These are phyloP conservation scores for Enchytraeus crypticus DNA, from an alignment of 2,888 invertebrate genomes.

Conservation along the genomic window DNA sequence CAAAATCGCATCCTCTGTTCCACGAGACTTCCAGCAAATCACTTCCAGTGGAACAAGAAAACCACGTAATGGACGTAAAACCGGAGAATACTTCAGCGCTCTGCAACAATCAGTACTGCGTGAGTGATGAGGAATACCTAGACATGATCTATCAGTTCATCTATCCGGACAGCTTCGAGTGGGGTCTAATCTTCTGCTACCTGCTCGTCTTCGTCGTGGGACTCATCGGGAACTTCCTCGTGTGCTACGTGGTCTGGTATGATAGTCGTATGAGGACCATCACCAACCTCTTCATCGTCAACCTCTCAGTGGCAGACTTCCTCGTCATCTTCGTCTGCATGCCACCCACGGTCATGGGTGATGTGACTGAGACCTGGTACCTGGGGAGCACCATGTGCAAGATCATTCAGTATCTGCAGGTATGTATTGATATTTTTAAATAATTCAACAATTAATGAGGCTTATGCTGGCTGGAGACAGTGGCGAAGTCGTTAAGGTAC, in stretches of 20 bases:
- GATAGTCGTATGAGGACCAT: constrained; percentile 84
- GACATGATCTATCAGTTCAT: constrained; percentile 33
- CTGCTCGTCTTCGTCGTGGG: constrained; percentile 71
- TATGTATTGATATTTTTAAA: constrained; percentile 53
- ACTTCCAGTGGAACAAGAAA: too few relatives aligned
- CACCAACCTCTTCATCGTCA: constrained; percentile 87
- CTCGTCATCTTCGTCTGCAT: constrained; percentile 79
- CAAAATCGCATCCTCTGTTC: too few relatives aligned
- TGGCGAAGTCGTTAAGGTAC: too few relatives aligned
- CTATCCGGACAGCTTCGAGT: constrained; percentile 22
- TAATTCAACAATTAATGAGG: too few relatives aligned
- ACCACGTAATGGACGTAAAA: too few relatives aligned
- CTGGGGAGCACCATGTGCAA: constrained; percentile 77
- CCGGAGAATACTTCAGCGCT: neutral
- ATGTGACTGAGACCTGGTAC: constrained; percentile 88
- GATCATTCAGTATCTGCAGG: constrained; percentile 80
- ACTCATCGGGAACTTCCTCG: constrained; percentile 74
- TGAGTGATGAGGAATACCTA: constrained; percentile 29
- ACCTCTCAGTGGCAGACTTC: constrained; percentile 74
- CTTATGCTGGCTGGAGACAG: too few relatives aligned
- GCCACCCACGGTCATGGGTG: constrained; percentile 79
- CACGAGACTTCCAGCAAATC: too few relatives aligned
- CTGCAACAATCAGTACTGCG: constrained; percentile 27
- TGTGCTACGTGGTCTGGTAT: constrained; percentile 77
- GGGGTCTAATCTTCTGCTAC: constrained; percentile 65